phyloP scores from a whole-genome alignment of 2,113 vertebrate species.

The Seriola rivoliana region DNA sequence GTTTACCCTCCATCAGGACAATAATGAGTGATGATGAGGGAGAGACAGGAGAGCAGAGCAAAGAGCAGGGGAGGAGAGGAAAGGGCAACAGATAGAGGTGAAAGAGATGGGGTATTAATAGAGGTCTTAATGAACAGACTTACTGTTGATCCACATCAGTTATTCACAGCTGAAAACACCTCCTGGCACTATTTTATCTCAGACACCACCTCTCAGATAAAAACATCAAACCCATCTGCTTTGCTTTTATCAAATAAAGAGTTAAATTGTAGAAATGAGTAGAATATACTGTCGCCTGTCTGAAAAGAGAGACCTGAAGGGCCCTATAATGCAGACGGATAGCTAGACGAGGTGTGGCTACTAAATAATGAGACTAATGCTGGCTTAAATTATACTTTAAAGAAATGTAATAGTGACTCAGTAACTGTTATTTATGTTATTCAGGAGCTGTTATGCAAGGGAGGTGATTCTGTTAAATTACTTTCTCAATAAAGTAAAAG shows the following conservation, averaged over 20 bases:
- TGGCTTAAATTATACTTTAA: neutral
- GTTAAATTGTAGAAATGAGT: too few species aligned
- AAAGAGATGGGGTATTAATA: constrained; percentile 15
- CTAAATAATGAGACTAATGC: too few species aligned
- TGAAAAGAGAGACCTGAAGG: too few species aligned
- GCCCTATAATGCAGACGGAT: too few species aligned
- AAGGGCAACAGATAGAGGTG: constrained; percentile 37
- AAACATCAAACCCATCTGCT: constrained; percentile 8
- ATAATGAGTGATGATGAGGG: constrained; percentile 63
- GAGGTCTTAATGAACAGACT: constrained; percentile 12
- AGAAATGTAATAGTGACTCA: constrained; percentile 1
- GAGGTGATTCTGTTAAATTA: neutral
- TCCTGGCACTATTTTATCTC: constrained; percentile 4
- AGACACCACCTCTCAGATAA: neutral
- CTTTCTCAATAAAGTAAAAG: neutral
- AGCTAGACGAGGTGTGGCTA: too few species aligned
- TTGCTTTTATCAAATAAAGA: neutral
- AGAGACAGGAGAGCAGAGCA: constrained; percentile 6
- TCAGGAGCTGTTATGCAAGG: neutral
- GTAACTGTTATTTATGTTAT: neutral
- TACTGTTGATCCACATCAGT: constrained; percentile 30
- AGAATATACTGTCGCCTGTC: too few species aligned
- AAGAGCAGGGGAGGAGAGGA: constrained; percentile 3
- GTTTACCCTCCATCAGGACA: constrained; percentile 55
- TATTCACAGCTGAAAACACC: constrained; percentile 19